Base-by-base conservation (phyloP, 2,113 vertebrate species). In the Rhea pennata region DNA sequence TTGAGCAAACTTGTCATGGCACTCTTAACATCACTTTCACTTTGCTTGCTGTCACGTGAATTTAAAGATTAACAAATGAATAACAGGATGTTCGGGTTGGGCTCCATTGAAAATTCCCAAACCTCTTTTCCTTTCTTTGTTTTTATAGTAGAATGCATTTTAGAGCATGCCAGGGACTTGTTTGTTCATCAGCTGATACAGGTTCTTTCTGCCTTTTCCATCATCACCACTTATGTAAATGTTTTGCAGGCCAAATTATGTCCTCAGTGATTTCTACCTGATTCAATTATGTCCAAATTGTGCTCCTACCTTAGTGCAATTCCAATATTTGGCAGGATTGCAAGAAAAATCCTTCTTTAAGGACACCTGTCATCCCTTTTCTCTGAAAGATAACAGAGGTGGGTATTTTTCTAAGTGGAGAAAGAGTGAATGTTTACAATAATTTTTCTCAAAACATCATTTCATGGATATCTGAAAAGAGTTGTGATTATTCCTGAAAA, bases 1-100 rank as follows among this genome's bases (percentile, higher is more conserved):
- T 92, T 94, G 83, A 97, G 33, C 72, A 69, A 78, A 95, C 86
- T 86, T 88, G 73, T 78, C 83, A 53, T 91, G 86, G 73, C 76
- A 93, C 31, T 96, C 90, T 33, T 59, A 67, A n/a, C 15, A 62
- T 93, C 53, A 27, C 66, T 95, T 94, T 87, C 31, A 61, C 73
- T 93, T 91, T 75, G 70, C 66, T 93, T 82, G 61, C 44, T 92
- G 86, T 95, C 91, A 89, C 91, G 62, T 73, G 70, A 93, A 91
- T 95, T 82, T 93, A 76, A 97, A 93, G 93, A 95, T 94, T 84
- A 96, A 90, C 90, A 94, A 88, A 96, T 87, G 89, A 86, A 86
- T 93, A 95, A 88, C 51, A 81, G 75, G 83, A 95, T 91, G 44
- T 69, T 92, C 36, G 88, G 87, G 29, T 79, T 95, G 66, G 53